A percentile compares a stretch with the other conserved stretches of the same genome.
Conservation (phyloP, 2,888 invertebrate species). For the Caenorhabditis plicata region DNA sequence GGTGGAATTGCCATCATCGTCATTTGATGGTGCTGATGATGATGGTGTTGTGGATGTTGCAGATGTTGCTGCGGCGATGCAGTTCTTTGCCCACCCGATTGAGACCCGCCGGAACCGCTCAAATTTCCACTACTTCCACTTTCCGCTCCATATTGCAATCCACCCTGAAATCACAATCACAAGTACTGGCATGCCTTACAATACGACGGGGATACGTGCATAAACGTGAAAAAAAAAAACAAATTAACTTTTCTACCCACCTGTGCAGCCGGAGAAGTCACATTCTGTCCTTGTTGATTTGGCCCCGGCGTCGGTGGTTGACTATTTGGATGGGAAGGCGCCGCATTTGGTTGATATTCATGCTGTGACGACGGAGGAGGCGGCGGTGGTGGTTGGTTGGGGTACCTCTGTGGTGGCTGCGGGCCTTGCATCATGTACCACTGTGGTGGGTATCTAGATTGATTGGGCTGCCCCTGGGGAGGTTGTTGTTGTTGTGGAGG, state of each 20-base stretch:
- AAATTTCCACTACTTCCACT: constrained; percentile 19
- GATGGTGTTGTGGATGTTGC: constrained; percentile 4
- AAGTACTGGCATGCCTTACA: background rate
- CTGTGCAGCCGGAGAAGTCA: constrained; percentile 3
- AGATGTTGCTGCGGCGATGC: constrained; percentile 13
- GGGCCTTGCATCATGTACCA: background rate
- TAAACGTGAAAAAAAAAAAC: background rate
- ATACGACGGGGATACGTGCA: background rate
- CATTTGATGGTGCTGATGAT: no score
- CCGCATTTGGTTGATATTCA: constrained; percentile 1
- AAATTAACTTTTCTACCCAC: background rate
- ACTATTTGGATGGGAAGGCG: constrained; percentile 30
- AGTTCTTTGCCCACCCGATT: constrained; percentile 15
- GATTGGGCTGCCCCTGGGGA: background rate
- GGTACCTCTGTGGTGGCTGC: background rate
- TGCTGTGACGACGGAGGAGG: background rate
- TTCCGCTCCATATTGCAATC: constrained; percentile 16
- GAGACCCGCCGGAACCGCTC: constrained; percentile 20
- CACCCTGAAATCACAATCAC: constrained; percentile 9
- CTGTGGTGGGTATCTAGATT: no score
- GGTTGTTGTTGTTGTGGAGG: background rate
- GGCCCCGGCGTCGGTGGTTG: constrained; percentile 41
- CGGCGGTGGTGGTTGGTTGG: constrained; percentile 6
- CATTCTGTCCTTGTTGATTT: constrained; percentile 9
- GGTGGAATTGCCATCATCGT: background rate